A percentile compares a stretch with the other conserved stretches of the same genome.
phyloP scores from a whole-genome alignment of 1,140 invertebrate genomes.

The Limonius californicus region DNA sequence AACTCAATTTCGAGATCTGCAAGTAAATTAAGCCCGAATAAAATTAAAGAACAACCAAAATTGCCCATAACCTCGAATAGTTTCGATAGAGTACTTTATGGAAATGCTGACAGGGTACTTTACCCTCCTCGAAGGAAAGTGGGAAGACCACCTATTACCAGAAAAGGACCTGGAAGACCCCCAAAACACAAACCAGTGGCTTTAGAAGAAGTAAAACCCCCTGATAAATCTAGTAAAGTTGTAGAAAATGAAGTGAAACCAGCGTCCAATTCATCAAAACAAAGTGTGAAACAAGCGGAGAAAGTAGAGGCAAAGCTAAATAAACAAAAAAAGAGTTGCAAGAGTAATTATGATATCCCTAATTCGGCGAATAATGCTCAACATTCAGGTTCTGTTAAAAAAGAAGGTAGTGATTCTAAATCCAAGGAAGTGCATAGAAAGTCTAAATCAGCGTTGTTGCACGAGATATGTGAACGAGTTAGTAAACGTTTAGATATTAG shows the following conservation, averaged over 20 bases:
- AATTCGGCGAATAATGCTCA: background rate
- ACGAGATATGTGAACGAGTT: conserved; percentile 41
- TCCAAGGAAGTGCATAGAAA: conserved; percentile 19
- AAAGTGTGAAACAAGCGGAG: background rate
- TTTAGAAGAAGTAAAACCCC: conserved; percentile 19
- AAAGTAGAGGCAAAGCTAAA: background rate
- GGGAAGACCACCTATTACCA: conserved; percentile 36
- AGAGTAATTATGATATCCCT: background rate
- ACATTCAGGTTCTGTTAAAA: conserved; percentile 15
- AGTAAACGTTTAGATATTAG: conserved; percentile 38
- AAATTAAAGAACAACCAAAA: conserved; percentile 51
- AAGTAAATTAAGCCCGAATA: conserved; percentile 46
- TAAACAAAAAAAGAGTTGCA: background rate
- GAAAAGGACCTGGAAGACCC: conserved; percentile 52
- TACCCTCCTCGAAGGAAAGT: conserved; percentile 70
- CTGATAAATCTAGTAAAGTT: conserved; percentile 20
- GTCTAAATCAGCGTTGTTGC: conserved; percentile 30
- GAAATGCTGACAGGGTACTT: conserved; percentile 63
- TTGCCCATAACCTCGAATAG: conserved; percentile 52
- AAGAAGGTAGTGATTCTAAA: conserved; percentile 15
- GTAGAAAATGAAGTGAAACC: background rate
- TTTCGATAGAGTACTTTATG: conserved; percentile 63
- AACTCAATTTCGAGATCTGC: conserved; percentile 18
- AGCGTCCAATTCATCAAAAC: background rate
- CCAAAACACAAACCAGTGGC: conserved; percentile 49